phyloP scores from a whole-genome alignment of 2,113 vertebrate genomes.

The Leptosomus discolor region DNA sequence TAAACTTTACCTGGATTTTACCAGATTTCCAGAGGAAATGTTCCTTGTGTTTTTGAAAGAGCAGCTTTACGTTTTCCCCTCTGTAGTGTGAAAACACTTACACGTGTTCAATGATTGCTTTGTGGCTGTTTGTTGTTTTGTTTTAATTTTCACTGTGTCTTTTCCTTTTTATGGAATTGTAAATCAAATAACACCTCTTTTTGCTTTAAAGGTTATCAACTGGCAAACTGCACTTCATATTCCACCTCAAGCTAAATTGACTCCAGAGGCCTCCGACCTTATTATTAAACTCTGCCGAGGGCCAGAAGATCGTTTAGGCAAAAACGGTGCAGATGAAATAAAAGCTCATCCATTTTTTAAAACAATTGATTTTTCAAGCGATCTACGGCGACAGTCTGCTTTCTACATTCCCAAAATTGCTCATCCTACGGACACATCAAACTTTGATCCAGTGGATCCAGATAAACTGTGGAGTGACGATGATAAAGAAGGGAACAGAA shows the following conservation, averaged over 20 bases:
- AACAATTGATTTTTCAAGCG: constrained; percentile 91
- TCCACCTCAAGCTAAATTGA: constrained; percentile 88
- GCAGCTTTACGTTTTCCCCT: not conserved
- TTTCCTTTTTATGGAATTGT: not conserved
- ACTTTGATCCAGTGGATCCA: constrained; percentile 97
- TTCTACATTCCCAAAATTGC: constrained; percentile 95
- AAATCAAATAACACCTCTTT: not conserved
- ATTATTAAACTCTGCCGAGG: constrained; percentile 93
- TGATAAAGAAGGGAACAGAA: constrained; percentile 83
- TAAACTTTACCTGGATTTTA: not conserved
- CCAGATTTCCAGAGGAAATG: not conserved
- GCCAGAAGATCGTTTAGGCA: constrained; percentile 93
- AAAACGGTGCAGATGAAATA: constrained; percentile 93
- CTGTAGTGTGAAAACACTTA: not conserved
- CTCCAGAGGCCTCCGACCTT: constrained; percentile 92
- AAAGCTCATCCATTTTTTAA: constrained; percentile 95
- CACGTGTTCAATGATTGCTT: fast-evolving
- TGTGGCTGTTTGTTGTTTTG: not conserved
- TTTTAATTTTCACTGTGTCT: not conserved
- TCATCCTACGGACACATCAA: constrained; percentile 94
- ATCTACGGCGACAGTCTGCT: constrained; percentile 88
- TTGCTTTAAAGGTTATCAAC: constrained; percentile 89
- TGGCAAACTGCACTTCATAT: constrained; percentile 95
- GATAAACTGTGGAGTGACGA: constrained; percentile 93
- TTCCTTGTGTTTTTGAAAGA: not conserved